A percentile compares a stretch with the other conserved stretches of the same genome.
phyloP scores from a whole-genome alignment of 2,113 vertebrate species.

The Thermophis baileyi region DNA sequence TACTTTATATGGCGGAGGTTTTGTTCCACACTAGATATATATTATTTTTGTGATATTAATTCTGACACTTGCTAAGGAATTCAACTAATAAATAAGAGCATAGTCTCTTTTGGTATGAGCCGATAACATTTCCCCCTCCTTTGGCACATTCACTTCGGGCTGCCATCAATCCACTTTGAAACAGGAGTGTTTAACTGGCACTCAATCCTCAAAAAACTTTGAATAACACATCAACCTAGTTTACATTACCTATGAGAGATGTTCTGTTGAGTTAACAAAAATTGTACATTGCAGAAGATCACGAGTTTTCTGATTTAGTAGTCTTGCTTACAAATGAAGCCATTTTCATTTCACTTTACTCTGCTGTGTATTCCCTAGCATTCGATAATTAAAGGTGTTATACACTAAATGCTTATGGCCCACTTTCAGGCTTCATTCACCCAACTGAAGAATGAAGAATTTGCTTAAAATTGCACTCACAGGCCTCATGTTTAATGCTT shows the following conservation, averaged over 20 bases:
- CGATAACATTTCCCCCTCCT: background rate
- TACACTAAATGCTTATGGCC: background rate
- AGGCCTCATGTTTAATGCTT: background rate
- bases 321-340: background rate
- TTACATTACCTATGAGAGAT: background rate
- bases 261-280: background rate
- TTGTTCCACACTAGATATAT: slow-evolving; percentile 1
- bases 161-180: background rate
- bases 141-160: background rate
- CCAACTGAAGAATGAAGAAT: background rate
- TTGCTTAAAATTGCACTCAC: background rate
- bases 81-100: slow-evolving; percentile 22
- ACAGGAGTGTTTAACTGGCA: background rate
- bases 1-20: background rate
- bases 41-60: slow-evolving; percentile 7
- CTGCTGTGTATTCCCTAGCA: background rate
- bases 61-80: slow-evolving; percentile 21
- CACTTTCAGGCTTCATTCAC: background rate
- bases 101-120: background rate
- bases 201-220: background rate
- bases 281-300: background rate
- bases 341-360: background rate
- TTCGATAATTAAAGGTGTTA: background rate
- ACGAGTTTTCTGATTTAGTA: background rate
- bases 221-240: background rate